Conservation (phyloP, 2,888 invertebrate genomes). For the Rapana venosa region DNA sequence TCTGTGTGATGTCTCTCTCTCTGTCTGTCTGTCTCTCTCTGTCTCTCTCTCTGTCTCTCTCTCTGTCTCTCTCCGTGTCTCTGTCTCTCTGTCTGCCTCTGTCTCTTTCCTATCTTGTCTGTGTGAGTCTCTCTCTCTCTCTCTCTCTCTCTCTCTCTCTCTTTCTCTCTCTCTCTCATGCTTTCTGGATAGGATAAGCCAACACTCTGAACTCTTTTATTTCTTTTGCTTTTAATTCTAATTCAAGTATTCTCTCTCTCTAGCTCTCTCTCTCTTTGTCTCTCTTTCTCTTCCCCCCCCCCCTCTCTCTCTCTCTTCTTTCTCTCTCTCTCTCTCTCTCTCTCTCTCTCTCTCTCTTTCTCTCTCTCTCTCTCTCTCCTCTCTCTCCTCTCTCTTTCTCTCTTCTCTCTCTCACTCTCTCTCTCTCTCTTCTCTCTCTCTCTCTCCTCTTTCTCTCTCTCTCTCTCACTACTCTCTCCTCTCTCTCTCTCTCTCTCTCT, state of each 20-base stretch:
- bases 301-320: too few relatives aligned
- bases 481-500: constrained; percentile 10
- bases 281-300: too few relatives aligned
- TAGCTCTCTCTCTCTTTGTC: too few relatives aligned
- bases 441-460: not conserved
- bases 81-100: constrained; percentile 14
- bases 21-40: not conserved
- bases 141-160: not conserved
- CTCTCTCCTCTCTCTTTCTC: not conserved
- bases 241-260: too few relatives aligned
- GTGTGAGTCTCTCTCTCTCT: not conserved
- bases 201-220: too few relatives aligned
- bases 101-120: too few relatives aligned
- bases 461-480: not conserved
- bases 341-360: not conserved
- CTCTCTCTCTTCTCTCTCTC: constrained; percentile 11
- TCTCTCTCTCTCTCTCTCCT: not conserved
- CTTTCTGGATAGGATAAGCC: too few relatives aligned
- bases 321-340: too few relatives aligned
- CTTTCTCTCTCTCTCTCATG: not conserved
- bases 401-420: not conserved
- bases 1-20: too few relatives aligned
- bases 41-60: not conserved
- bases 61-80: not conserved
- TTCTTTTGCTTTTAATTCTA: too few relatives aligned